Conservation (phyloP, 1,140 invertebrate species). For the Leptopilina clavipes region DNA sequence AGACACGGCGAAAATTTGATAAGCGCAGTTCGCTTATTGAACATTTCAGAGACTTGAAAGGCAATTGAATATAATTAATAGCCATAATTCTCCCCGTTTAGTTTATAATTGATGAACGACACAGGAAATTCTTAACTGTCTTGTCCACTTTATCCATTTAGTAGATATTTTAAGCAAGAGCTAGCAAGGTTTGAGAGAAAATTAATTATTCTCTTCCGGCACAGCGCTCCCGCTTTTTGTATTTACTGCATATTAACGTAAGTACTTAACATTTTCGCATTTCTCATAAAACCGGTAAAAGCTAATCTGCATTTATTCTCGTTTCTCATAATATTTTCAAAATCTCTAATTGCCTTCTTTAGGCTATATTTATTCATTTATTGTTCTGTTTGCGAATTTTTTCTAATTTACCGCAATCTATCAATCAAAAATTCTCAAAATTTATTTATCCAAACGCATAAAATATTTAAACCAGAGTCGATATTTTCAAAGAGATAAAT, state of each 20-base stretch:
- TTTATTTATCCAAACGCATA: too few species aligned
- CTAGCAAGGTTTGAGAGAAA: slow-evolving; percentile 12
- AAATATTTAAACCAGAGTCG: too few species aligned
- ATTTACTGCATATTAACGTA: slow-evolving; percentile 26
- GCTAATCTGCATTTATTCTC: not conserved
- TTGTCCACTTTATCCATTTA: slow-evolving; percentile 30
- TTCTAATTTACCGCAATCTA: not conserved
- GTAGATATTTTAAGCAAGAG: slow-evolving; percentile 5
- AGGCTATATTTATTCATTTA: not conserved
- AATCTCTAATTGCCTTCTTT: slow-evolving; percentile 2
- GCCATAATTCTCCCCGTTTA: slow-evolving; percentile 4
- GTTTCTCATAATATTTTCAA: not conserved
- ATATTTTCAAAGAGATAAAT: too few species aligned
- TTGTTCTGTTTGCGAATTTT: not conserved
- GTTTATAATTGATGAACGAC: slow-evolving; percentile 26
- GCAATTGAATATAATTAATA: slow-evolving; percentile 7
- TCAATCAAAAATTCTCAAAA: too few species aligned
- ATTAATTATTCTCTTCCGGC: slow-evolving; percentile 13
- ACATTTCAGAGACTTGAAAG: not conserved
- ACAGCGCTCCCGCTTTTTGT: not conserved
- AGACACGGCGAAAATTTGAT: too few species aligned
- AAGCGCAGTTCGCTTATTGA: too few species aligned
- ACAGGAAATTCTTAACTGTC: slow-evolving; percentile 26
- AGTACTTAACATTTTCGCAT: slow-evolving; percentile 12
- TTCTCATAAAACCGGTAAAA: slow-evolving; percentile 20